phyloP scores from a whole-genome alignment of 2,888 invertebrate species.

The Pristionchus fissidentatus region DNA sequence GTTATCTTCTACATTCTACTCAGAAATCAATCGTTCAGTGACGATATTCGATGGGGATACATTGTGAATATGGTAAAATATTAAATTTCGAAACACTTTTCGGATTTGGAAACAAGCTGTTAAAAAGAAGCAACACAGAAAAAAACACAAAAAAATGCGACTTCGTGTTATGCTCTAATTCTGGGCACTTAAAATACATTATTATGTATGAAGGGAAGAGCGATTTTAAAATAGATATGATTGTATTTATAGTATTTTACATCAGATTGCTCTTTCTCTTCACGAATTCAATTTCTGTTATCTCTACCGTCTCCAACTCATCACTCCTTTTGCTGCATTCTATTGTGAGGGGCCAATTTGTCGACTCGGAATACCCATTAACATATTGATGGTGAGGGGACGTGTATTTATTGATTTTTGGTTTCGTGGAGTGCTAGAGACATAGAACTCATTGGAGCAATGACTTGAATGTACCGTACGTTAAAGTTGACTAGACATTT shows the following conservation, averaged over 20 bases:
- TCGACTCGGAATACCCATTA: background rate
- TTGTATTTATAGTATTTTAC: background rate
- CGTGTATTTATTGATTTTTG: no score
- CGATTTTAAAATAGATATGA: background rate
- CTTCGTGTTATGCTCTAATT: no score
- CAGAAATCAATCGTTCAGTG: background rate
- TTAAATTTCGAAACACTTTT: no score
- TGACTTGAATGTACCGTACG: no score
- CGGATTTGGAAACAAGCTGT: no score
- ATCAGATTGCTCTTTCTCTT: background rate
- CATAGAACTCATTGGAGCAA: no score
- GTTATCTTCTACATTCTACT: background rate
- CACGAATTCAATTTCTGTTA: constrained; percentile 31
- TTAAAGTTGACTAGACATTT: no score
- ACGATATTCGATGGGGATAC: constrained; percentile 11
- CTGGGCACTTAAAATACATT: no score
- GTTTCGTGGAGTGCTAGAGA: no score
- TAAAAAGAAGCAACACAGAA: no score
- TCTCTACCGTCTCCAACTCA: constrained; percentile 26
- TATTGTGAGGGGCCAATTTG: constrained; percentile 31
- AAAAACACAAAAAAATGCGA: no score
- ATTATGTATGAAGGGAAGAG: no score
- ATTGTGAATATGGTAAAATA: constrained; percentile 1
- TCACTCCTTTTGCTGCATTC: background rate
- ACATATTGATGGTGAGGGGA: background rate